Percentiles rank a stretch among this genome's conserved stretches.
Evolutionary conservation across 2,113 vertebrate species (phyloP).

Genomic region (Dasyprocta punctata): DNA sequence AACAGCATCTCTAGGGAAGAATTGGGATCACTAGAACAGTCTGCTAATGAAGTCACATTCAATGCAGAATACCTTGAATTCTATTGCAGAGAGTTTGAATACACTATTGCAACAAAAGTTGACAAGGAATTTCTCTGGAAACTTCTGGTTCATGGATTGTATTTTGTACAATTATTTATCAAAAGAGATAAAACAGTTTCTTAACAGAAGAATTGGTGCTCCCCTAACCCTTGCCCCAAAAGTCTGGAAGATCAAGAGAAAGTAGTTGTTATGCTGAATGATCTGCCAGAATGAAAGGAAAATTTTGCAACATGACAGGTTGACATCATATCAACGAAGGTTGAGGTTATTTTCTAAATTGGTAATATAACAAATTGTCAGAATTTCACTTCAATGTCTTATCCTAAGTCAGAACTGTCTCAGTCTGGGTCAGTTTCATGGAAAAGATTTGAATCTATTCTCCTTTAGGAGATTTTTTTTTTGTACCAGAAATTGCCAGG

Average conservation of each 20-base stretch:
- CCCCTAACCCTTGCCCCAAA: neutral
- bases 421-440: neutral
- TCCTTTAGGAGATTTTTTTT: neutral
- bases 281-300: constrained; percentile 41
- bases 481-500: no score
- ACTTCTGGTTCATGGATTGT: neutral
- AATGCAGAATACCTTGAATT: neutral
- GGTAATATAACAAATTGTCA: constrained; percentile 56
- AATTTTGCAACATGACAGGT: constrained; percentile 17
- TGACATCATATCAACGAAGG: constrained; percentile 25
- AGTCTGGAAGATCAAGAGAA: neutral
- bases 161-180: neutral
- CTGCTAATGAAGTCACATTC: neutral
- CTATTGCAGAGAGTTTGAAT: neutral
- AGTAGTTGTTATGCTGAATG: neutral
- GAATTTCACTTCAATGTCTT: neutral
- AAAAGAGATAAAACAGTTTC: neutral
- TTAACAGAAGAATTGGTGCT: neutral
- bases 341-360: constrained; percentile 68
- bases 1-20: neutral
- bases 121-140: neutral
- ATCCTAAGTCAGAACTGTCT: constrained; percentile 5
- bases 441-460: neutral
- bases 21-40: neutral
- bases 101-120: neutral